Percentiles rank a stretch among this genome's conserved stretches.
phyloP scores from a whole-genome alignment of 2,113 vertebrate species.

The Rhizomys pruinosus region DNA sequence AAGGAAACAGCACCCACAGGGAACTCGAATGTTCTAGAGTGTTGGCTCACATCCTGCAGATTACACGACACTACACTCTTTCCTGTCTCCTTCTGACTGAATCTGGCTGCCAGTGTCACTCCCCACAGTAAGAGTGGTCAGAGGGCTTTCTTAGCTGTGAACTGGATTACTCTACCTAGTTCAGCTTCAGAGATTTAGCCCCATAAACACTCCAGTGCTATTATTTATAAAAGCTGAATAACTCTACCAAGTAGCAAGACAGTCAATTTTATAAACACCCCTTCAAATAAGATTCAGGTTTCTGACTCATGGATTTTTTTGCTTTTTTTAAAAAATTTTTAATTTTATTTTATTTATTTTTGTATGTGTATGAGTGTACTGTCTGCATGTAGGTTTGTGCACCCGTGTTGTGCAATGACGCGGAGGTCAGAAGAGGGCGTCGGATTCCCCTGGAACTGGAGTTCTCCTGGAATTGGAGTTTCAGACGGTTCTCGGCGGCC shows the following conservation, averaged over 20 bases:
- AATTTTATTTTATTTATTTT: too few species aligned
- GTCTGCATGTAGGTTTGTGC: too few species aligned
- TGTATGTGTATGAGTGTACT: too few species aligned
- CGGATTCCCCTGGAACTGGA: too few species aligned
- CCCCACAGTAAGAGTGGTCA: background rate
- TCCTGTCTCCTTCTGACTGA: background rate
- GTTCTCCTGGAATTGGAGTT: too few species aligned
- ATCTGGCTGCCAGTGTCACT: background rate
- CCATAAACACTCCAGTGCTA: background rate
- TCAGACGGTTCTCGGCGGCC: too few species aligned
- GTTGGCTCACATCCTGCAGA: fast-evolving
- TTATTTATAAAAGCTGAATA: background rate
- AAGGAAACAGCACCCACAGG: background rate
- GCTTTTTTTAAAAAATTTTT: background rate
- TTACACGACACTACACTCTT: fast-evolving
- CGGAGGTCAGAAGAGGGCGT: too few species aligned
- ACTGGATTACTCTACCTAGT: background rate
- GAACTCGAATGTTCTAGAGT: background rate
- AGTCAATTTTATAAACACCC: background rate
- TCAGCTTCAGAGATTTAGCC: background rate
- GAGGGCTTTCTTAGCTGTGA: background rate
- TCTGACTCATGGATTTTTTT: background rate
- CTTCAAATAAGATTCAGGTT: background rate
- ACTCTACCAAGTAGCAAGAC: background rate
- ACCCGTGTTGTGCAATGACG: too few species aligned